These are phyloP conservation scores for Melanotus villosus DNA, from an alignment of 2,888 invertebrate genomes.

Conservation along the genomic window DNA sequence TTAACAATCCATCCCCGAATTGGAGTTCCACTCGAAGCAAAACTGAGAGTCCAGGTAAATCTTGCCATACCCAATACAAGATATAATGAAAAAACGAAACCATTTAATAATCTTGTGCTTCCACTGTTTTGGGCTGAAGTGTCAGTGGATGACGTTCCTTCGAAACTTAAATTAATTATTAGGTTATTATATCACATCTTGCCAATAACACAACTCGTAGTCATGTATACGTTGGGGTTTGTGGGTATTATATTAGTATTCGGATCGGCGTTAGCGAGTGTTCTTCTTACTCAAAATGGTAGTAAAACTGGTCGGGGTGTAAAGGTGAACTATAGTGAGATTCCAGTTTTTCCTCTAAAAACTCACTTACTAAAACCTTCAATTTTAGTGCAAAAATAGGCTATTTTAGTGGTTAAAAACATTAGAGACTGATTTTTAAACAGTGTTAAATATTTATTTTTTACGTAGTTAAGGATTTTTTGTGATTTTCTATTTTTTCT, in stretches of 20 bases:
- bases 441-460: neutral
- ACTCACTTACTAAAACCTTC: slow-evolving; percentile 58
- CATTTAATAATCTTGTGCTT: slow-evolving; percentile 76
- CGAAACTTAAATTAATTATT: slow-evolving; percentile 52
- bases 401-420: slow-evolving; percentile 41
- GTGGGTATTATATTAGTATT: slow-evolving; percentile 62
- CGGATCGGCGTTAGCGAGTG: slow-evolving; percentile 55
- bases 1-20: slow-evolving; percentile 81
- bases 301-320: neutral
- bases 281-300: slow-evolving; percentile 30
- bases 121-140: slow-evolving; percentile 83
- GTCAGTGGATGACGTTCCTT: slow-evolving; percentile 62
- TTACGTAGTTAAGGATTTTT: neutral
- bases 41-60: slow-evolving; percentile 81
- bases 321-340: slow-evolving; percentile 58
- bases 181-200: slow-evolving; percentile 53
- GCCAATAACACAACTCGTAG: slow-evolving; percentile 55
- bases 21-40: slow-evolving; percentile 77
- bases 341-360: slow-evolving; percentile 61
- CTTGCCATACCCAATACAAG: slow-evolving; percentile 75
- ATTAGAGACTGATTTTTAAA: slow-evolving; percentile 47
- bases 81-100: slow-evolving; percentile 74
- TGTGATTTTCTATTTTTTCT: neutral
- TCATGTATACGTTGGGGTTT: slow-evolving; percentile 56
- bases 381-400: slow-evolving; percentile 53